These are phyloP conservation scores for Micromussa lordhowensis DNA, from an alignment of 92 coral and sea anemone genomes.

Conservation along the genomic window DNA sequence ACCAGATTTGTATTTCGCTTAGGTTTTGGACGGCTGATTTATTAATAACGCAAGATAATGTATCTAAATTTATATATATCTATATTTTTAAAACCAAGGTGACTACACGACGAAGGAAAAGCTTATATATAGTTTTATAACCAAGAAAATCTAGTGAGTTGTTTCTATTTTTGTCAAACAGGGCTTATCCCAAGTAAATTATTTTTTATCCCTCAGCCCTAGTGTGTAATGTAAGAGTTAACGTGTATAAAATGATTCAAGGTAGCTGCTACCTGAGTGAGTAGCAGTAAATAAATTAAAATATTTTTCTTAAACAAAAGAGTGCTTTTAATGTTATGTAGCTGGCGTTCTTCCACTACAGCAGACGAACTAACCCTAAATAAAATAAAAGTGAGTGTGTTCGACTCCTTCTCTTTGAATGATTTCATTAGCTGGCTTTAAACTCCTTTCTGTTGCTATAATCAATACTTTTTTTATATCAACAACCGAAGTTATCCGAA, in stretches of 20 bases:
- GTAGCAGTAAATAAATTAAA: too few relatives aligned
- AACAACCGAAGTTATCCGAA: too few relatives aligned
- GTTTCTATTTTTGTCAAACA: not conserved
- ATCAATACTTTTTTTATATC: too few relatives aligned
- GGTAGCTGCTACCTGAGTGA: not conserved
- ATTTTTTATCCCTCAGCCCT: not conserved
- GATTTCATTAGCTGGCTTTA: too few relatives aligned
- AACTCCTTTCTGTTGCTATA: too few relatives aligned
- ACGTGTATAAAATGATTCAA: not conserved
- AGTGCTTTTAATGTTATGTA: too few relatives aligned
- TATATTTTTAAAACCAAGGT: not conserved
- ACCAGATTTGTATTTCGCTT: not conserved
- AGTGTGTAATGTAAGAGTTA: not conserved
- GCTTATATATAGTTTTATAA: not conserved
- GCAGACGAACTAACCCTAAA: too few relatives aligned
- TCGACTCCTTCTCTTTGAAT: too few relatives aligned
- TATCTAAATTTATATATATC: not conserved
- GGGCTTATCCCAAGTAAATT: not conserved
- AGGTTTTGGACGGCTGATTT: too few relatives aligned
- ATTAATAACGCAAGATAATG: not conserved
- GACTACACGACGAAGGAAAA: not conserved
- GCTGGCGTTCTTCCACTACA: too few relatives aligned
- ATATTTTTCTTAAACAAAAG: too few relatives aligned
- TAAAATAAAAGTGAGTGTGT: too few relatives aligned
- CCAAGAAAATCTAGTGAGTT: not conserved